phyloP scores from a whole-genome alignment of 2,113 vertebrate genomes.

The Ciconia maguari region DNA sequence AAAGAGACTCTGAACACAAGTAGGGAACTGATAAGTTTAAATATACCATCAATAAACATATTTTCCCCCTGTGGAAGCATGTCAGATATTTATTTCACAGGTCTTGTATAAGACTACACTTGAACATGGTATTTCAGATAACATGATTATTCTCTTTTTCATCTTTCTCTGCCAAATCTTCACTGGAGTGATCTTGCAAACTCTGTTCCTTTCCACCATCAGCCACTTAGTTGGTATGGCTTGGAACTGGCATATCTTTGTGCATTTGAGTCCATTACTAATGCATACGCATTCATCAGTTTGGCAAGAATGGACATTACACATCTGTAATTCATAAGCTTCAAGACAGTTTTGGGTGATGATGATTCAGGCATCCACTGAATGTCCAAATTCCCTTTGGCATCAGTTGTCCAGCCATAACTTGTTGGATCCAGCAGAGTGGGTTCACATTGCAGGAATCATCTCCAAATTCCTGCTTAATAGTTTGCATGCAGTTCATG shows the following conservation, averaged over 20 bases:
- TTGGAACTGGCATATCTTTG: slow-evolving; percentile 17
- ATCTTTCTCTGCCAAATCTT: background rate
- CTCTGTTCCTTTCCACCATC: background rate
- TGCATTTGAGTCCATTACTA: slow-evolving; percentile 30
- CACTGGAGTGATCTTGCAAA: background rate
- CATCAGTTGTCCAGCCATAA: slow-evolving; percentile 46
- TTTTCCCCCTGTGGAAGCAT: background rate
- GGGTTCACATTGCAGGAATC: slow-evolving; percentile 42
- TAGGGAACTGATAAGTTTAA: background rate
- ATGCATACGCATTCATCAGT: background rate
- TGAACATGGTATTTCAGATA: background rate
- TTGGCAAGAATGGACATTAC: slow-evolving; percentile 39
- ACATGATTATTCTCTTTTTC: background rate
- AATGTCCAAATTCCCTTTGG: slow-evolving; percentile 60
- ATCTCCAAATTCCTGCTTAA: slow-evolving; percentile 55
- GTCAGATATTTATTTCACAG: background rate
- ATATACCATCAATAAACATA: background rate
- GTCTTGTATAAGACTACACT: background rate
- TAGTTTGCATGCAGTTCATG: slow-evolving; percentile 52
- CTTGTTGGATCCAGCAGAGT: slow-evolving; percentile 51
- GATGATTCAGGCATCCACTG: slow-evolving; percentile 51
- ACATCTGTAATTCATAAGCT: slow-evolving; percentile 60
- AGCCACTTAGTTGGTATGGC: background rate
- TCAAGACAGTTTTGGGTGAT: slow-evolving; percentile 33
- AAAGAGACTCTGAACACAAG: background rate